Percentiles rank a stretch among this genome's conserved stretches.
Conservation (phyloP, 2,113 vertebrate species). For the Marcusenius ussheri region DNA sequence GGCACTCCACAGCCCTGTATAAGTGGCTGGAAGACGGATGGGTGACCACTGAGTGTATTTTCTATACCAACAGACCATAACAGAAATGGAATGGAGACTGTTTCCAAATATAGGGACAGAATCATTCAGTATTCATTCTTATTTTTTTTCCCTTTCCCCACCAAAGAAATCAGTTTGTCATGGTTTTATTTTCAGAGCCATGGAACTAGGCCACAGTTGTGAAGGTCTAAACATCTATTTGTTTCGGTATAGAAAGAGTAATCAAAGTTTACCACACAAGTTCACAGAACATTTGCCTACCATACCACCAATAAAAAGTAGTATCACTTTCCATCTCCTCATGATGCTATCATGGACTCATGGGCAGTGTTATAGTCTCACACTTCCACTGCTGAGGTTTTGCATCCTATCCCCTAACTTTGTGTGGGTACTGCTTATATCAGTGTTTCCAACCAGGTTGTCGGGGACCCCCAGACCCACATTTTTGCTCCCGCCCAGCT, state of each 20-base stretch:
- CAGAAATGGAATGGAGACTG: neutral
- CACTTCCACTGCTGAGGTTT: neutral
- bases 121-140: neutral
- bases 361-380: neutral
- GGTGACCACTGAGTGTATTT: neutral
- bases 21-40: neutral
- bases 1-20: neutral
- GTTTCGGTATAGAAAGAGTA: neutral
- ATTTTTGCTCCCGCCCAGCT: too few species aligned
- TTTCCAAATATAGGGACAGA: constrained; percentile 1
- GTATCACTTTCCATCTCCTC: neutral
- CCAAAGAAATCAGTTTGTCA: constrained; percentile 3
- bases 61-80: neutral
- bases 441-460: neutral
- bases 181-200: neutral
- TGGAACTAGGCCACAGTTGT: neutral
- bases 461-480: neutral
- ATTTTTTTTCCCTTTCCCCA: neutral
- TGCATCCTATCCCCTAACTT: neutral
- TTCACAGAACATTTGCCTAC: neutral
- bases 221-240: neutral
- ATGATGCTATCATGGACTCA: neutral
- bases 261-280: neutral
- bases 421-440: neutral
- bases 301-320: neutral